Evolutionary conservation across 2,113 vertebrate genomes (phyloP).

Genomic region (Agapornis roseicollis): DNA sequence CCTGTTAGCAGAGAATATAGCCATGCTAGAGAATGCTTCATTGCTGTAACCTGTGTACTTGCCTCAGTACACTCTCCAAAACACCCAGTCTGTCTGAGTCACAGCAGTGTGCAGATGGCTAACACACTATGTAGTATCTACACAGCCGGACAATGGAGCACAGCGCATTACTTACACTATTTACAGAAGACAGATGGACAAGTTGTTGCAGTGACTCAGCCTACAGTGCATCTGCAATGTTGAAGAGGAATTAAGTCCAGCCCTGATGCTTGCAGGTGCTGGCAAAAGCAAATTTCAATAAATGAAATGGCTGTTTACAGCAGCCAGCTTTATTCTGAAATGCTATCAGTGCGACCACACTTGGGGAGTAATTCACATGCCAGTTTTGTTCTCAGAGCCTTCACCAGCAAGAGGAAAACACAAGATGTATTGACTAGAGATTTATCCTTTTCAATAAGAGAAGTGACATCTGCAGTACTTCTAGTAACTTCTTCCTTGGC

Average conservation of each 20-base stretch:
- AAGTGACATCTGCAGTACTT: neutral
- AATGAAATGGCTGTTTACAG: neutral
- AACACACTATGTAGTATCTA: neutral
- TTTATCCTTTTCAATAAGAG: neutral
- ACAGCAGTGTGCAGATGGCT: constrained; percentile 4
- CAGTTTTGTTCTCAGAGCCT: neutral
- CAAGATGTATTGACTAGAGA: neutral
- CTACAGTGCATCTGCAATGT: neutral
- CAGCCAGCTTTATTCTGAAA: neutral
- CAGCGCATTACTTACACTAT: neutral
- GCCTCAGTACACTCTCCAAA: neutral
- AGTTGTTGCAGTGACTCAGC: neutral
- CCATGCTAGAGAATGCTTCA: neutral
- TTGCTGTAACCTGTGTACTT: neutral
- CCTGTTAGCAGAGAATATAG: neutral
- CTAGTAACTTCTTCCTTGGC: neutral
- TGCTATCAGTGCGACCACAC: neutral
- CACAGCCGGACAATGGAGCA: neutral
- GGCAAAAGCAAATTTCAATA: neutral
- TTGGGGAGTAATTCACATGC: neutral
- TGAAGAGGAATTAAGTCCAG: neutral
- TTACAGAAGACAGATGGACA: constrained; percentile 46
- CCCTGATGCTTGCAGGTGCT: neutral
- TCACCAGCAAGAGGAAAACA: neutral
- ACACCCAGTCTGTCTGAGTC: neutral